A percentile compares a stretch with the other conserved stretches of the same genome.
These are phyloP conservation scores for Anguilla anguilla DNA, from an alignment of 2,797 vertebrate genomes.

Conservation along the genomic window DNA sequence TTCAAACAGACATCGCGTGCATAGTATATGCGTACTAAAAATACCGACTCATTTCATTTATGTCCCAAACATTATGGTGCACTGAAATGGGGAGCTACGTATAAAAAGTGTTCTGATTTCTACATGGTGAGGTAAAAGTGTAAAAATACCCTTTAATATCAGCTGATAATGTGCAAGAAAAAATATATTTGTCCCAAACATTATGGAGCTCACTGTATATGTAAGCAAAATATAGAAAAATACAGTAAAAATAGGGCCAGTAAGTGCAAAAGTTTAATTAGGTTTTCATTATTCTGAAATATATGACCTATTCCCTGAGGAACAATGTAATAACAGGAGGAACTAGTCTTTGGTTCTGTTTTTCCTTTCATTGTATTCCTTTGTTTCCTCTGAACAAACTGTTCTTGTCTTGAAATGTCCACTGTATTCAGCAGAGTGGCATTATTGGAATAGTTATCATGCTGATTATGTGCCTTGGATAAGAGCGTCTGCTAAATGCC, in stretches of 20 bases:
- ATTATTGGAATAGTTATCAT: background rate
- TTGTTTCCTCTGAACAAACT: background rate
- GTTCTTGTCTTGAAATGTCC: background rate
- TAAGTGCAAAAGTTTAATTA: background rate
- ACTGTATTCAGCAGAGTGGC: background rate
- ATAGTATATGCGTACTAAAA: too few relatives aligned
- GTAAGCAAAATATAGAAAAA: background rate
- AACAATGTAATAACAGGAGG: background rate
- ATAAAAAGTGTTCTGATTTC: too few relatives aligned
- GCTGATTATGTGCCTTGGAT: background rate
- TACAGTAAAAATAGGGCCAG: background rate
- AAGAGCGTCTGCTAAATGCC: too few relatives aligned
- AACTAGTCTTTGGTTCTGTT: background rate
- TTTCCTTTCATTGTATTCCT: background rate
- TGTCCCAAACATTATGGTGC: too few relatives aligned
- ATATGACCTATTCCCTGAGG: background rate
- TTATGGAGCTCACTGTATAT: too few relatives aligned
- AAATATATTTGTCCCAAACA: background rate
- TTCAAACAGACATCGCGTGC: too few relatives aligned
- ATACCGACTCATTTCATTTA: too few relatives aligned
- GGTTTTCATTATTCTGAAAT: conserved; percentile 5
- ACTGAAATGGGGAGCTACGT: too few relatives aligned
- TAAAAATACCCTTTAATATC: too few relatives aligned
- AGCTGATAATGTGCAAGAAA: too few relatives aligned
- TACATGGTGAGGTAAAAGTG: too few relatives aligned